phyloP scores from a whole-genome alignment of 2,888 invertebrate genomes.

The Cosmopolites sordidus region DNA sequence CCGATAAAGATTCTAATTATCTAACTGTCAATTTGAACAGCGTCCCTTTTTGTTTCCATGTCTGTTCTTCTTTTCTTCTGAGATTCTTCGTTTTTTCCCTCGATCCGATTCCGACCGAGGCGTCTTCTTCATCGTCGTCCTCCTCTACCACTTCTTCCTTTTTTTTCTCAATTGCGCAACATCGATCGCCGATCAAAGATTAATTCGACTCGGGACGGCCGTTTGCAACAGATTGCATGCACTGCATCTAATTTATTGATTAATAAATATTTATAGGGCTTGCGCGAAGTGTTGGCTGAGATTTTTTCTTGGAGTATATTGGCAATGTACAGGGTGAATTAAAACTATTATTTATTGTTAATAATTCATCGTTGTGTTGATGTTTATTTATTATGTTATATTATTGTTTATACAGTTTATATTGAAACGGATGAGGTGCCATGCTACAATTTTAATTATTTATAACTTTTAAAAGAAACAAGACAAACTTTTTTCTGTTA shows the following conservation, averaged over 20 bases:
- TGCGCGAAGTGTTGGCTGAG: neutral
- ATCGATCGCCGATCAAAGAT: neutral
- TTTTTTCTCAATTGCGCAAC: neutral
- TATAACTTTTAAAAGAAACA: too few relatives aligned
- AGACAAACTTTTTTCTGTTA: too few relatives aligned
- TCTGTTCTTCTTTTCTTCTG: neutral
- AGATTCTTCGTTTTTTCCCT: neutral
- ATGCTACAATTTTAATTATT: too few relatives aligned
- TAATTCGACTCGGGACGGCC: neutral
- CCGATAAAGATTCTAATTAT: conserved; percentile 1
- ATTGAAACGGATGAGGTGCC: too few relatives aligned
- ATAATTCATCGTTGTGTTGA: too few relatives aligned
- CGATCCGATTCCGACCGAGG: neutral
- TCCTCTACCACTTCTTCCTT: neutral
- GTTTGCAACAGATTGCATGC: neutral
- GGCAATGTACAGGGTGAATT: too few relatives aligned
- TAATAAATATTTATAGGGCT: neutral
- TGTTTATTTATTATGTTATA: too few relatives aligned
- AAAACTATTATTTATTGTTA: too few relatives aligned
- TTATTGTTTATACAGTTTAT: too few relatives aligned
- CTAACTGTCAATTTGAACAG: neutral
- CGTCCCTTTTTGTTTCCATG: neutral
- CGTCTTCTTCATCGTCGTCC: neutral
- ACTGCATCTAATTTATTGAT: neutral
- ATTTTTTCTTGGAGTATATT: too few relatives aligned